Base-by-base conservation (phyloP, 2,888 invertebrate genomes). In the Helleia helle region DNA sequence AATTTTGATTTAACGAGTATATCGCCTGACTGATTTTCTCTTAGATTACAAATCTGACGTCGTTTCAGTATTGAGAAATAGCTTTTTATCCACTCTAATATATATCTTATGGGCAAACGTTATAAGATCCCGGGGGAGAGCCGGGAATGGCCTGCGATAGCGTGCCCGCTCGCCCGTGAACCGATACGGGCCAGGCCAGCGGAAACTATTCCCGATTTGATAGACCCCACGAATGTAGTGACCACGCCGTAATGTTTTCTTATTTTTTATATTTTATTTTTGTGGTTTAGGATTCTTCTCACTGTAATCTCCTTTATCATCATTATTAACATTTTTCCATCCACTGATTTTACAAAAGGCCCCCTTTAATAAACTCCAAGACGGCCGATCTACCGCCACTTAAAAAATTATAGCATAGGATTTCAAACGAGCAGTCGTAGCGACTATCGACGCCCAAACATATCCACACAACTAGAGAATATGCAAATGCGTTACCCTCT, bases 91-190 rank as follows among this genome's bases (percentile, higher is more conserved):
- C 3, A 11, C 8, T 12, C 3, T 11, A 30, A 18, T 24, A 26
- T 26, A 38, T 29, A 38, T 34, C 15, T 25, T 14, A 22, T 12
- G 12, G 18, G 22, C 26, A 24, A 14, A 1, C 7, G 28, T 9
- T 15, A 27, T 8, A 15, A 12, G 3, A 12, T 42, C 38, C 31
- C 42, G 14, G n/a, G 34, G 14, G 42, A 38, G 17, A 8, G 26
- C n/a, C n/a, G n/a, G n/a, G n/a, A n/a, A n/a, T n/a, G n/a, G n/a
- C n/a, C n/a, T n/a, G 29, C 38, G 30, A 37, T 36, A 41, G 27
- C 40, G 40, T 26, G 43, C 40, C 27, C 39, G 22, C 42, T 43
- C 43, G 26, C n/a, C 37, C 36, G 44, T 41, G 44, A 38, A 41
- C 38, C 38, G 41, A 41, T 44, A 44, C 38, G 12, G n/a, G 14